Percentiles rank a stretch among this genome's conserved stretches.
phyloP scores from a whole-genome alignment of 2,797 vertebrate genomes.

The Lepus townsendii region DNA sequence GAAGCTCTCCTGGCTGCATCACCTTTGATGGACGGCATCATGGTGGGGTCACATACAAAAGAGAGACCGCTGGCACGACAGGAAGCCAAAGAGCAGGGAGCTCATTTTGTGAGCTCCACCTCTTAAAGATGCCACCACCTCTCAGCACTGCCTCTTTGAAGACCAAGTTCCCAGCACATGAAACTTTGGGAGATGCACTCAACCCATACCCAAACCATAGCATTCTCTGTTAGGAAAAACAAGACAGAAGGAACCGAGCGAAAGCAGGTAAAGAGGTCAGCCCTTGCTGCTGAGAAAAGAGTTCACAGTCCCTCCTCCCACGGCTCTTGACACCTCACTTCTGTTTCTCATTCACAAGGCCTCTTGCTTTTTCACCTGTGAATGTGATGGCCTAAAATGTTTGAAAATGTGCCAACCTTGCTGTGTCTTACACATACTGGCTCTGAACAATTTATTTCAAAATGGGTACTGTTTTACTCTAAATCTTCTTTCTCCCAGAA shows the following conservation, averaged over 20 bases:
- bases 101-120: too few species aligned
- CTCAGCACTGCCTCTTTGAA: too few species aligned
- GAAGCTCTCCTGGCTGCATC: too few species aligned
- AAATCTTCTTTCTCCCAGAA: neutral
- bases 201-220: too few species aligned
- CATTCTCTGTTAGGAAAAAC: neutral
- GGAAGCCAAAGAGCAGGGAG: too few species aligned
- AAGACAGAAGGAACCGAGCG: neutral
- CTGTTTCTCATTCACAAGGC: neutral
- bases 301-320: neutral
- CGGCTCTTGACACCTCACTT: neutral
- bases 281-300: slow-evolving; percentile 41
- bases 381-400: neutral
- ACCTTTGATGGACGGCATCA: too few species aligned
- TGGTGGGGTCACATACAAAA: too few species aligned
- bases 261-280: slow-evolving; percentile 1
- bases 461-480: neutral
- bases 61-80: too few species aligned
- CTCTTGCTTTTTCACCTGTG: neutral
- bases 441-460: neutral
- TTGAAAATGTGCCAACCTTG: neutral
- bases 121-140: too few species aligned
- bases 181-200: too few species aligned
- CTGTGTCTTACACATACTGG: neutral
- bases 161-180: too few species aligned